Percentiles rank a stretch among this genome's conserved stretches.
These are phyloP conservation scores for Pangasius mekongensis DNA, from an alignment of 2,797 vertebrate species.

Conservation along the genomic window DNA sequence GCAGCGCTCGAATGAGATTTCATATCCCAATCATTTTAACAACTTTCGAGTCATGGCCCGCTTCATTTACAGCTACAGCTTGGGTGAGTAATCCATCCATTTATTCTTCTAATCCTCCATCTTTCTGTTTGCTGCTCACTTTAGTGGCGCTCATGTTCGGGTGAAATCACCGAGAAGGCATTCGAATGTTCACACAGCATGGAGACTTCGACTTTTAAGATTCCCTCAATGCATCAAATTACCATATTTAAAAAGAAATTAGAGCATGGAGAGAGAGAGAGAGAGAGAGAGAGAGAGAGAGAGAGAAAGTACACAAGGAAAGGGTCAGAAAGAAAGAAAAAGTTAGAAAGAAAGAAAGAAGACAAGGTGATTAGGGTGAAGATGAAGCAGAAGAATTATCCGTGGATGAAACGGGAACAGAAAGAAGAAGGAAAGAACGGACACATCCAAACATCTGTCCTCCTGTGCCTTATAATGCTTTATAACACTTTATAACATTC, in stretches of 20 bases:
- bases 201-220: slow-evolving; percentile 2
- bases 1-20: slow-evolving; percentile 35
- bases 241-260: slow-evolving; percentile 3
- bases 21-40: slow-evolving; percentile 45
- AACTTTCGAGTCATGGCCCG: slow-evolving; percentile 24
- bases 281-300: neutral
- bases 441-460: neutral
- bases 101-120: slow-evolving; percentile 28
- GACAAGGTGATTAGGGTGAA: neutral
- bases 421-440: neutral
- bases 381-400: neutral
- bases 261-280: neutral
- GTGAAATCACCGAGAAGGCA: slow-evolving; percentile 34
- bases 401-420: neutral
- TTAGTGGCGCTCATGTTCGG: slow-evolving; percentile 38
- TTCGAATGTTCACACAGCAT: neutral
- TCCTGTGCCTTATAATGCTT: neutral
- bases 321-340: neutral
- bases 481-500: slow-evolving; percentile 1
- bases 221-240: slow-evolving; percentile 2
- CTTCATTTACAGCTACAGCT: slow-evolving; percentile 40
- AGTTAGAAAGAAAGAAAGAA: neutral
- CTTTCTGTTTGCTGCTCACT: slow-evolving; percentile 13
- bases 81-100: slow-evolving; percentile 41
- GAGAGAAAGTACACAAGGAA: neutral